phyloP scores from a whole-genome alignment of 35 echinoderm and acorn worm species.

The Apostichopus parvimensis region DNA sequence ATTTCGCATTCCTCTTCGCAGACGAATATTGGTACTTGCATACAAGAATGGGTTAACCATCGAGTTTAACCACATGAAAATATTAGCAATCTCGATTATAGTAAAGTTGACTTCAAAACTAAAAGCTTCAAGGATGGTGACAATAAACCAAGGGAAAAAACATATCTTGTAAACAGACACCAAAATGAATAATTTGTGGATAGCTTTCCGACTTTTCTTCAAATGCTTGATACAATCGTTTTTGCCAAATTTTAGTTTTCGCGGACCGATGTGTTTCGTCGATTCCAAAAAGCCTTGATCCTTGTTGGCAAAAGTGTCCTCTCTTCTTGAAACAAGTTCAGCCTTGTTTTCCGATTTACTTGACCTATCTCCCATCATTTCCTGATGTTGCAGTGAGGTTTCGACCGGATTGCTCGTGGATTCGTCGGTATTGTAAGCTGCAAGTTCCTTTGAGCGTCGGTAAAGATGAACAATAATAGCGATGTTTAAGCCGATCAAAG shows the following conservation, averaged over 20 bases:
- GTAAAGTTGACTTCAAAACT: background rate
- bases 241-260: background rate
- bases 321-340: background rate
- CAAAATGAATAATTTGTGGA: conserved; percentile 32
- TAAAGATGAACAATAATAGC: conserved; percentile 11
- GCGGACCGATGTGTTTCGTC: too few species aligned
- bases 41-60: conserved; percentile 41
- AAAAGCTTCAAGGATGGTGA: conserved; percentile 4
- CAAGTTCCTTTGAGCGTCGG: conserved; percentile 17
- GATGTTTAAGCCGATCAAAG: conserved; percentile 16
- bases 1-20: conserved; percentile 20
- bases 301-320: background rate
- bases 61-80: conserved; percentile 41
- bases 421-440: background rate
- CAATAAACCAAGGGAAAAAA: conserved; percentile 28
- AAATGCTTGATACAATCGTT: conserved; percentile 9
- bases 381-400: background rate
- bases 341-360: background rate
- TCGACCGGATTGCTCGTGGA: background rate
- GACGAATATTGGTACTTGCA: conserved; percentile 29
- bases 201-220: conserved; percentile 33
- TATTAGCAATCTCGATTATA: conserved; percentile 18
- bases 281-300: too few species aligned
- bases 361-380: background rate
- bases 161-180: conserved; percentile 29